These are phyloP conservation scores for Meandrusa payeni DNA, from an alignment of 2,888 invertebrate species.

Conservation along the genomic window DNA sequence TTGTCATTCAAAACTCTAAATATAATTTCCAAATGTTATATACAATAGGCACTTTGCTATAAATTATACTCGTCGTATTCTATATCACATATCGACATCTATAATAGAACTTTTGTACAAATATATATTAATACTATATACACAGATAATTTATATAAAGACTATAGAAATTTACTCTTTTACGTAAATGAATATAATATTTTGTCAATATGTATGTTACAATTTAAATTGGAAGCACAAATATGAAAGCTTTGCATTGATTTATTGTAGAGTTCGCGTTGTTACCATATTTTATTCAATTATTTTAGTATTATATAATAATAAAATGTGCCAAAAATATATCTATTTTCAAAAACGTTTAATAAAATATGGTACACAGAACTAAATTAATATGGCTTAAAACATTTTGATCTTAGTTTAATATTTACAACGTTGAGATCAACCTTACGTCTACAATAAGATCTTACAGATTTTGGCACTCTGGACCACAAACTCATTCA, in stretches of 20 bases:
- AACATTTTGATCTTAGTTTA: conserved; percentile 35
- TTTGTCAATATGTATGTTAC: conserved; percentile 14
- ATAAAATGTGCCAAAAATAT: not conserved
- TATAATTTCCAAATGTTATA: conserved; percentile 42
- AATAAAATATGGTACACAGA: not conserved
- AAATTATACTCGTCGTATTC: conserved; percentile 62
- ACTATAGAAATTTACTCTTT: conserved; percentile 2
- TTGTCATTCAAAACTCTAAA: conserved; percentile 23
- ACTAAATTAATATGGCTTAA: conserved; percentile 35
- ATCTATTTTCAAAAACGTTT: not conserved
- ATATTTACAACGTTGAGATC: conserved; percentile 77
- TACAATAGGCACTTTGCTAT: conserved; percentile 62
- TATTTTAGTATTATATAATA: not conserved
- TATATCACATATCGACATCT: conserved; percentile 72
- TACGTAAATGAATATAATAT: conserved; percentile 6
- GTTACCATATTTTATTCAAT: too few relatives aligned
- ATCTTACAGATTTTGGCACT: conserved; percentile 77
- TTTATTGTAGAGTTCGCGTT: too few relatives aligned
- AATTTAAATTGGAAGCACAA: conserved; percentile 44
- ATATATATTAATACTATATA: conserved; percentile 28
- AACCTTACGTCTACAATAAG: conserved; percentile 65
- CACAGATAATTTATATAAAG: conserved; percentile 10
- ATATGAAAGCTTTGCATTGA: conserved; percentile 19
- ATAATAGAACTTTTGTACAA: conserved; percentile 30
- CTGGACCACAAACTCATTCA: conserved; percentile 62